A percentile compares a stretch with the other conserved stretches of the same genome.
phyloP scores from a whole-genome alignment of 2,888 invertebrate genomes.

The Spilosoma lubricipeda region DNA sequence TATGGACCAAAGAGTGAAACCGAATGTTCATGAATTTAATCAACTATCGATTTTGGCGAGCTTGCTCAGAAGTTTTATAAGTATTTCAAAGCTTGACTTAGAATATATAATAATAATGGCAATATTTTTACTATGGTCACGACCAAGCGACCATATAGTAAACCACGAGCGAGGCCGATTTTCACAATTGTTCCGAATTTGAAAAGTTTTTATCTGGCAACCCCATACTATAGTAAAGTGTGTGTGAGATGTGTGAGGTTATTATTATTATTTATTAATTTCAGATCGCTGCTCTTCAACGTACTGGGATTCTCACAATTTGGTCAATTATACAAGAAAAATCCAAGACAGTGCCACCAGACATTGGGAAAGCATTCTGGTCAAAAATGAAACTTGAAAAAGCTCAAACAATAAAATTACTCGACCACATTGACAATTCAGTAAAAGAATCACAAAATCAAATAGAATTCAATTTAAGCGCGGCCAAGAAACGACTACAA shows the following conservation, averaged over 20 bases:
- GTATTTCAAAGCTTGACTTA: too few relatives aligned
- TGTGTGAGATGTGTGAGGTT: background rate
- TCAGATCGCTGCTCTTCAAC: slow-evolving; percentile 74
- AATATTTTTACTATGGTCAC: too few relatives aligned
- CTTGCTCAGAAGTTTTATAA: too few relatives aligned
- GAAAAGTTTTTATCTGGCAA: too few relatives aligned
- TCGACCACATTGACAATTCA: slow-evolving; percentile 61
- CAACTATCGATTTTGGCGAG: too few relatives aligned
- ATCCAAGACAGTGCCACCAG: slow-evolving; percentile 51
- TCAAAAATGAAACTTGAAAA: slow-evolving; percentile 75
- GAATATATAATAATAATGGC: too few relatives aligned
- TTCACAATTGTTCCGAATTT: too few relatives aligned
- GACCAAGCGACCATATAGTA: too few relatives aligned
- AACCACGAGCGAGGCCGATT: too few relatives aligned
- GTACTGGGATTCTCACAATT: slow-evolving; percentile 70
- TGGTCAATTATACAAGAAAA: slow-evolving; percentile 79
- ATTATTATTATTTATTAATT: slow-evolving; percentile 18
- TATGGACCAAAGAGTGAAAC: too few relatives aligned
- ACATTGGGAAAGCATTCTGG: slow-evolving; percentile 77
- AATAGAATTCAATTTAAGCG: slow-evolving; percentile 67
- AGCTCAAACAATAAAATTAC: slow-evolving; percentile 65
- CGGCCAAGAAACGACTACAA: slow-evolving; percentile 69
- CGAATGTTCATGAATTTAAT: too few relatives aligned
- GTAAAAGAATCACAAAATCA: slow-evolving; percentile 34
- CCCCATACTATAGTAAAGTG: too few relatives aligned